phyloP scores from a whole-genome alignment of 2,113 vertebrate species.

The Psittacus erithacus region DNA sequence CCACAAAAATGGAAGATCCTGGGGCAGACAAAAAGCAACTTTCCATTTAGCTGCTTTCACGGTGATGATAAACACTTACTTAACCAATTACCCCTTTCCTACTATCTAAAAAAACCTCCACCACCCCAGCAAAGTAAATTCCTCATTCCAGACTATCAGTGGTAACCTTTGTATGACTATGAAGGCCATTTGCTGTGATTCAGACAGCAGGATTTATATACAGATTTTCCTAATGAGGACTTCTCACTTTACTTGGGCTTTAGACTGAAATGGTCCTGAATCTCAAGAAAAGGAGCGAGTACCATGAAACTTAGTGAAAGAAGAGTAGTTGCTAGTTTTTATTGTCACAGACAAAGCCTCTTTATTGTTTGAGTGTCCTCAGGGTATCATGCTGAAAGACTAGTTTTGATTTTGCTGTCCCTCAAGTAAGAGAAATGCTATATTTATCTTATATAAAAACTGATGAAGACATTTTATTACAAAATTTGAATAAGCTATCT shows the following conservation, averaged over 20 bases:
- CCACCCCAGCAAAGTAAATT: background rate
- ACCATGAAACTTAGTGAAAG: slow-evolving; percentile 56
- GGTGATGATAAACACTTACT: background rate
- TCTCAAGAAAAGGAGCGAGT: background rate
- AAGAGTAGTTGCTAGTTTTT: slow-evolving; percentile 35
- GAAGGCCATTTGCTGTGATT: background rate
- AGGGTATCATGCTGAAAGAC: background rate
- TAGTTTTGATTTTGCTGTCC: slow-evolving; percentile 66
- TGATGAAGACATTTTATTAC: background rate
- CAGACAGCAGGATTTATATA: background rate
- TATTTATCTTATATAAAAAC: slow-evolving; percentile 16
- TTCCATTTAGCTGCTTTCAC: background rate
- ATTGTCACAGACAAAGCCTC: slow-evolving; percentile 53
- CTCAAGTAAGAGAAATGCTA: slow-evolving; percentile 50
- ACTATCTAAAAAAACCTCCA: background rate
- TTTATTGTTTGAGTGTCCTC: slow-evolving; percentile 37
- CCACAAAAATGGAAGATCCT: background rate
- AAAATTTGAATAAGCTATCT: slow-evolving; percentile 45
- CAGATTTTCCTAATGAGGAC: background rate
- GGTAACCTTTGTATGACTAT: background rate
- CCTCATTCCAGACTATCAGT: background rate
- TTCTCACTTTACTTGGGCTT: background rate
- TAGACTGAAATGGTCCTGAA: background rate
- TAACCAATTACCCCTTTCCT: background rate
- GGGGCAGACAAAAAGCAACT: background rate